Conservation (phyloP, 2,888 invertebrate genomes). For the Campopleginae sp. region DNA sequence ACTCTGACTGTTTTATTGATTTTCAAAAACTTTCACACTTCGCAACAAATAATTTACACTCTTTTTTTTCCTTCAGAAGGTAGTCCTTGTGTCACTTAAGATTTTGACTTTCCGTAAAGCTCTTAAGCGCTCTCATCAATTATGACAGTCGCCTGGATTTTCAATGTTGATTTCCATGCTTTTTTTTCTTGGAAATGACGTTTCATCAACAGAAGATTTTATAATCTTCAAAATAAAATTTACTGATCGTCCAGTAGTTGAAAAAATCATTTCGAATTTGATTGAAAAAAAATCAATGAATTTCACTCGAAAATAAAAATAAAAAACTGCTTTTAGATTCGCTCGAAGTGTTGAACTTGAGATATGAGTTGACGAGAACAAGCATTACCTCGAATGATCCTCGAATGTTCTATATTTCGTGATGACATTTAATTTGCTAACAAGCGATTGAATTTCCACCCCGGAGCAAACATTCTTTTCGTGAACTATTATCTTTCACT, state of each 20-base stretch:
- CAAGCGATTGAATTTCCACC: conserved; percentile 26
- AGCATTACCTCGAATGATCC: neutral
- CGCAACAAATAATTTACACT: neutral
- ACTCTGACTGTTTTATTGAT: conserved; percentile 45
- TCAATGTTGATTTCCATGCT: neutral
- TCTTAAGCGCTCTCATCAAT: neutral
- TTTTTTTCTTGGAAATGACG: neutral
- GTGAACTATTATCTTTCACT: neutral
- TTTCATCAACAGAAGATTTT: neutral
- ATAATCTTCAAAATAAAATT: neutral
- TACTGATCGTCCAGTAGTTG: neutral
- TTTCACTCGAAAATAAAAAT: neutral
- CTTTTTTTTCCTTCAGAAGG: neutral
- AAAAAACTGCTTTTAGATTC: neutral
- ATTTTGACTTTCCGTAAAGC: neutral
- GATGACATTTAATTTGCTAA: neutral
- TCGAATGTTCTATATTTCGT: neutral
- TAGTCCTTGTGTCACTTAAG: neutral
- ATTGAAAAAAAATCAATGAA: neutral
- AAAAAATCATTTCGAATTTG: neutral
- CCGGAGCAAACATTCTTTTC: neutral
- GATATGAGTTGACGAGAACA: neutral
- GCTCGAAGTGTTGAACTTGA: neutral
- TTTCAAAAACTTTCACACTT: conserved; percentile 22
- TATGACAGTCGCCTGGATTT: neutral